Percentiles rank a stretch among this genome's conserved stretches.
Evolutionary conservation across 2,888 invertebrate species (phyloP).

Genomic region (Colletes collaris): DNA sequence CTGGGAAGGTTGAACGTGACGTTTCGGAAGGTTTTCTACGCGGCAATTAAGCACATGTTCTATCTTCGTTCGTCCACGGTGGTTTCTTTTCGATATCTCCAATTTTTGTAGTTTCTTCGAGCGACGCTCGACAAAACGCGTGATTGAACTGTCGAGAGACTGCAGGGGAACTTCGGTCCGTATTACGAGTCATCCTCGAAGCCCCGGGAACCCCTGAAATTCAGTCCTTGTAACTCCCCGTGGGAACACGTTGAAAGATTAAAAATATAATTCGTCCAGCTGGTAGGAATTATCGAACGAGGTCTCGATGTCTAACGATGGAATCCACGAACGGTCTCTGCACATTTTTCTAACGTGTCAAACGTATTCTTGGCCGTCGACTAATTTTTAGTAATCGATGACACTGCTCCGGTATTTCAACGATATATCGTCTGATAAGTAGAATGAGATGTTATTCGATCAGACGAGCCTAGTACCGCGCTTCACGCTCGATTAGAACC

Average conservation of each 20-base stretch:
- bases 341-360: no score
- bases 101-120: slow-evolving; percentile 5
- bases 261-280: neutral
- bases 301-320: neutral
- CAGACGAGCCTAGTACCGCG: no score
- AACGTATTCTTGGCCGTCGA: no score
- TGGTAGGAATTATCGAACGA: neutral
- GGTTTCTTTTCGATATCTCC: slow-evolving; percentile 19
- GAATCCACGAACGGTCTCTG: no score
- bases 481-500: no score
- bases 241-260: neutral
- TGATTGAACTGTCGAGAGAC: neutral
- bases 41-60: slow-evolving; percentile 52
- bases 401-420: no score
- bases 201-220: neutral
- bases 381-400: no score
- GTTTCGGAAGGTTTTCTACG: slow-evolving; percentile 30
- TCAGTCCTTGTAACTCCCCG: neutral
- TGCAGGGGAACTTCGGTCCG: neutral
- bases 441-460: no score
- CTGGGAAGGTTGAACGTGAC: slow-evolving; percentile 29
- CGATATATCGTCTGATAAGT: no score
- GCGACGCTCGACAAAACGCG: neutral
- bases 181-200: neutral
- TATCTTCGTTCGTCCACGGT: neutral